Evolutionary conservation across 2,797 vertebrate species (phyloP).

Genomic region (Sebastolobus alascanus): DNA sequence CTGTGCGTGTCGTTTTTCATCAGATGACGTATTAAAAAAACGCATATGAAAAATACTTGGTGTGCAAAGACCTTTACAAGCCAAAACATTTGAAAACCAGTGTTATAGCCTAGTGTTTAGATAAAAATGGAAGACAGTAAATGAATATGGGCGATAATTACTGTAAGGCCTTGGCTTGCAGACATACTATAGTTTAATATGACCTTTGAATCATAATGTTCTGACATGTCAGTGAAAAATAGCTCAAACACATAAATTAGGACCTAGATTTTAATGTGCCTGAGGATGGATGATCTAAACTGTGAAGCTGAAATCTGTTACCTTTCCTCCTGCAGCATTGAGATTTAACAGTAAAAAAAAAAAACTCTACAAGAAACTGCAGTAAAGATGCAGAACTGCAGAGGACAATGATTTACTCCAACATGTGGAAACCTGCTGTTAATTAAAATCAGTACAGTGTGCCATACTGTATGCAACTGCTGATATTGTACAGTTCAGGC

Average conservation of each 20-base stretch:
- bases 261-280: not conserved
- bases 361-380: too few species aligned
- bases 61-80: not conserved
- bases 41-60: too few species aligned
- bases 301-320: not conserved
- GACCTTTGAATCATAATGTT: slow-evolving; percentile 7
- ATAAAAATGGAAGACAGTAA: not conserved
- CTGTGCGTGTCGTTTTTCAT: too few species aligned
- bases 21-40: too few species aligned
- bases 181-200: not conserved
- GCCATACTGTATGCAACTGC: too few species aligned
- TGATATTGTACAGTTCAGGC: too few species aligned
- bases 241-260: not conserved
- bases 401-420: too few species aligned
- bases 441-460: too few species aligned
- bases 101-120: not conserved
- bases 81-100: not conserved
- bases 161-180: not conserved
- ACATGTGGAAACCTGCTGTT: too few species aligned
- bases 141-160: not conserved
- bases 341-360: not conserved
- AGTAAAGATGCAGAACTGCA: too few species aligned
- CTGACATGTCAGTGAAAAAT: not conserved
- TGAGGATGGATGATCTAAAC: not conserved
- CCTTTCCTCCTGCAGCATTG: not conserved